phyloP scores from a whole-genome alignment of 1,140 invertebrate genomes.

The Samia ricini region DNA sequence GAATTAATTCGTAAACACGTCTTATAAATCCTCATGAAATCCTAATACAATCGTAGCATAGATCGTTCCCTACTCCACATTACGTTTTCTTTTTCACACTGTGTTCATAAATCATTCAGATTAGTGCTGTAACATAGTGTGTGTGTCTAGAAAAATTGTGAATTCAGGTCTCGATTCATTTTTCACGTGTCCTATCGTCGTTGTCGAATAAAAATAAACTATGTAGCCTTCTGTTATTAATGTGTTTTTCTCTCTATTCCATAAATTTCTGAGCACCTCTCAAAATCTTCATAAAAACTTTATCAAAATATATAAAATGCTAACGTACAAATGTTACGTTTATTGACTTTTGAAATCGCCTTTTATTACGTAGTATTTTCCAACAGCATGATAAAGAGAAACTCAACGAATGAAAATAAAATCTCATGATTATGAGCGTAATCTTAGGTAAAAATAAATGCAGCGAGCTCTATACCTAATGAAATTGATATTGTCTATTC shows the following conservation, averaged over 20 bases:
- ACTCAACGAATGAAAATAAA: too few species aligned
- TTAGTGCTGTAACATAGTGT: not conserved
- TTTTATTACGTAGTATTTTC: too few species aligned
- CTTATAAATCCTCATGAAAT: constrained; percentile 6
- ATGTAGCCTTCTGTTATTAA: not conserved
- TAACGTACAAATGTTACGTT: not conserved
- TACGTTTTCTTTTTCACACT: not conserved
- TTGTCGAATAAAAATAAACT: not conserved
- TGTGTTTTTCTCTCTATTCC: not conserved
- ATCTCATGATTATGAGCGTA: too few species aligned
- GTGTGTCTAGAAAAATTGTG: not conserved
- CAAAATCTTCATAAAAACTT: not conserved
- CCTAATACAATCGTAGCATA: not conserved
- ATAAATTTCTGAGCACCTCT: not conserved
- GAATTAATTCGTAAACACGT: constrained; percentile 6
- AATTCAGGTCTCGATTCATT: not conserved
- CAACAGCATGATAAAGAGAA: too few species aligned
- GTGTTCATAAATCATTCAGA: constrained; percentile 1
- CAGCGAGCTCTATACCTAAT: too few species aligned
- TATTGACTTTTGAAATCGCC: not conserved
- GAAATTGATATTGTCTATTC: too few species aligned
- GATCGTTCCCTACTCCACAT: not conserved
- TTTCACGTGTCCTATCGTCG: not conserved
- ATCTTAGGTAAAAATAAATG: too few species aligned
- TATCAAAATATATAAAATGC: not conserved